Percentiles rank a stretch among this genome's conserved stretches.
These are phyloP conservation scores for Tinamus guttatus DNA, from an alignment of 2,113 vertebrate genomes.

Conservation along the genomic window DNA sequence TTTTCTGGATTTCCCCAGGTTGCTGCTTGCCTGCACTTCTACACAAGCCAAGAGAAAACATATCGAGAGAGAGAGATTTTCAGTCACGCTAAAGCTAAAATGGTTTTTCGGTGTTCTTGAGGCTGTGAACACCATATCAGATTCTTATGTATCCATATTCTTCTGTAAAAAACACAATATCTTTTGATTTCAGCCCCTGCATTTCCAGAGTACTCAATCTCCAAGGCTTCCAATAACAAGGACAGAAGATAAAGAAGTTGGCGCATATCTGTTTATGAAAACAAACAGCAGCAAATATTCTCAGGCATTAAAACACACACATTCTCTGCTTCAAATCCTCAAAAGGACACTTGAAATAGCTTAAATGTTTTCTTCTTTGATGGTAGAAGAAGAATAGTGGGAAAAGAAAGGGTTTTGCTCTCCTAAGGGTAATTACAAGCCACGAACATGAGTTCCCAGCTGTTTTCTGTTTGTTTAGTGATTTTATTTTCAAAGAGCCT, in stretches of 20 bases:
- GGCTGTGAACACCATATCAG: background rate
- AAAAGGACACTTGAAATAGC: slow-evolving; percentile 34
- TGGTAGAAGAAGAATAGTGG: background rate
- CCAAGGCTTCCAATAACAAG: slow-evolving; percentile 39
- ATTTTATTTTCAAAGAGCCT: slow-evolving; percentile 32
- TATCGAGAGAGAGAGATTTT: slow-evolving; percentile 2
- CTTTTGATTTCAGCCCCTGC: slow-evolving; percentile 23
- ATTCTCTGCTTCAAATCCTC: slow-evolving; percentile 34
- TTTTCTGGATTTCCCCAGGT: background rate
- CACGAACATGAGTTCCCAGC: slow-evolving; percentile 36
- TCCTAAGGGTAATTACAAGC: slow-evolving; percentile 33
- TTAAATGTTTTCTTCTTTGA: slow-evolving; percentile 38
- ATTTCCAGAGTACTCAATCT: slow-evolving; percentile 16
- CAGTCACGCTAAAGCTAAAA: background rate
- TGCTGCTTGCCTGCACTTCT: background rate
- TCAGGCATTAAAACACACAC: slow-evolving; percentile 24
- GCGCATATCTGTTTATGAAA: slow-evolving; percentile 47
- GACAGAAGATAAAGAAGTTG: slow-evolving; percentile 33
- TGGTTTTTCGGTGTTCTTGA: slow-evolving; percentile 8
- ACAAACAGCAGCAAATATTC: slow-evolving; percentile 17
- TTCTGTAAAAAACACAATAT: background rate
- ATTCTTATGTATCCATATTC: background rate
- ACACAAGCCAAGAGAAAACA: background rate
- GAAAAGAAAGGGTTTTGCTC: slow-evolving; percentile 21
- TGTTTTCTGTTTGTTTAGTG: background rate